Conservation (phyloP, 2,113 vertebrate genomes). For the Boulengeromyrus knoepffleri region DNA sequence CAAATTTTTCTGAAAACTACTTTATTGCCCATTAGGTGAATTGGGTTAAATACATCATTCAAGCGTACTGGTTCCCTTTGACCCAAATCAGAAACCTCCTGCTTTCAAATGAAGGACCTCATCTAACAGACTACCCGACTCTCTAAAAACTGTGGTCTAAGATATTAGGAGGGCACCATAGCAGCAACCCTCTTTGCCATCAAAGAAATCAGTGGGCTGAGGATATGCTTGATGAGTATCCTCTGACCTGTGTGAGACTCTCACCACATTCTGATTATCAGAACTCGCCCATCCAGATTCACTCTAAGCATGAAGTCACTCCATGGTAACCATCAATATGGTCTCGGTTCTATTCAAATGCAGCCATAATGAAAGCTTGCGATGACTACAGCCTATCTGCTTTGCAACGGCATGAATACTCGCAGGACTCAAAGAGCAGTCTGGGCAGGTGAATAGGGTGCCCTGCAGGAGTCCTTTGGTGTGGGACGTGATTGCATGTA, state of each 20-base stretch:
- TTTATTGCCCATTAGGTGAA: background rate
- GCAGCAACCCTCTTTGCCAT: background rate
- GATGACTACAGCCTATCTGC: slow-evolving; percentile 23
- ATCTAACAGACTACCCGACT: background rate
- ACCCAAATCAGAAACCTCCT: background rate
- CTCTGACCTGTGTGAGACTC: background rate
- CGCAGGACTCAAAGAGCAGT: background rate
- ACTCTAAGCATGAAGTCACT: background rate
- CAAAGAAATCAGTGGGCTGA: background rate
- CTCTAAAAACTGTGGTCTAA: background rate
- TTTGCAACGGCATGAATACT: slow-evolving; percentile 26
- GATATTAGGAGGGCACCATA: background rate
- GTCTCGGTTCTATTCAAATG: slow-evolving; percentile 6
- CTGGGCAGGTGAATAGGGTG: background rate
- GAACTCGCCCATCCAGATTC: background rate
- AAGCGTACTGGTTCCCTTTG: background rate
- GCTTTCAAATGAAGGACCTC: background rate
- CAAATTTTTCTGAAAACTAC: background rate
- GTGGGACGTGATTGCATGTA: background rate
- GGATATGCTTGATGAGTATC: background rate
- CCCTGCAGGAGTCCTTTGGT: background rate
- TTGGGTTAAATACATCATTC: background rate
- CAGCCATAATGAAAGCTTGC: background rate
- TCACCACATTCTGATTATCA: background rate
- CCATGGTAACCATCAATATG: background rate